These are phyloP conservation scores for Polyploca ridens DNA, from an alignment of 2,888 invertebrate genomes.

Conservation along the genomic window DNA sequence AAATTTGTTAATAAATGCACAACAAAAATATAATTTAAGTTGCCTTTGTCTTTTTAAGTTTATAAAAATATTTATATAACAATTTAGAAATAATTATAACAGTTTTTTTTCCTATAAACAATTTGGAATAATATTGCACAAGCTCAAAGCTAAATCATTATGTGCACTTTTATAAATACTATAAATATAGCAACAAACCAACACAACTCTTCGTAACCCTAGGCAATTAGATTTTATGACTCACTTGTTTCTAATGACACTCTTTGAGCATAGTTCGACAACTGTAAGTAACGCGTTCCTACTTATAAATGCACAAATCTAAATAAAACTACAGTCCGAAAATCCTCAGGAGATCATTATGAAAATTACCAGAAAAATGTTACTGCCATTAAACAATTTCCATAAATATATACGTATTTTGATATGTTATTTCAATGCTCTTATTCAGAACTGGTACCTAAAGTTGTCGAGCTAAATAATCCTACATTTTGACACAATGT, in stretches of 20 bases:
- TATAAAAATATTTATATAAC: slow-evolving; percentile 81
- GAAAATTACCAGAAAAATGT: background rate
- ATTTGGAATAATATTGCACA: slow-evolving; percentile 84
- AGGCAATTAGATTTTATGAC: slow-evolving; percentile 62
- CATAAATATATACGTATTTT: slow-evolving; percentile 5
- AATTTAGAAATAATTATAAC: slow-evolving; percentile 82
- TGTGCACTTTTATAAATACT: slow-evolving; percentile 75
- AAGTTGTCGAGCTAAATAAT: slow-evolving; percentile 18
- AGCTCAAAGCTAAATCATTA: slow-evolving; percentile 78
- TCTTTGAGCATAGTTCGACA: slow-evolving; percentile 32
- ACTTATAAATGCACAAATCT: slow-evolving; percentile 1
- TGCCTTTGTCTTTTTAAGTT: slow-evolving; percentile 80
- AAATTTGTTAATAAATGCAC: slow-evolving; percentile 83
- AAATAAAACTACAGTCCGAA: background rate
- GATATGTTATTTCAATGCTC: slow-evolving; percentile 1
- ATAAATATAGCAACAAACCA: slow-evolving; percentile 81
- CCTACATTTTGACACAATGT: slow-evolving; percentile 33
- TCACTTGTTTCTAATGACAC: slow-evolving; percentile 56
- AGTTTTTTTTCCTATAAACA: slow-evolving; percentile 71
- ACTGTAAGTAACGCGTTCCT: slow-evolving; percentile 4
- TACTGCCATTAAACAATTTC: background rate
- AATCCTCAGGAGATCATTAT: background rate
- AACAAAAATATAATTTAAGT: slow-evolving; percentile 82
- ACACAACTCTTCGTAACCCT: slow-evolving; percentile 66
- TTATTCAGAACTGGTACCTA: background rate